Evolutionary conservation across 1,140 invertebrate species (phyloP).

Genomic region (Saxidomus purpurata): DNA sequence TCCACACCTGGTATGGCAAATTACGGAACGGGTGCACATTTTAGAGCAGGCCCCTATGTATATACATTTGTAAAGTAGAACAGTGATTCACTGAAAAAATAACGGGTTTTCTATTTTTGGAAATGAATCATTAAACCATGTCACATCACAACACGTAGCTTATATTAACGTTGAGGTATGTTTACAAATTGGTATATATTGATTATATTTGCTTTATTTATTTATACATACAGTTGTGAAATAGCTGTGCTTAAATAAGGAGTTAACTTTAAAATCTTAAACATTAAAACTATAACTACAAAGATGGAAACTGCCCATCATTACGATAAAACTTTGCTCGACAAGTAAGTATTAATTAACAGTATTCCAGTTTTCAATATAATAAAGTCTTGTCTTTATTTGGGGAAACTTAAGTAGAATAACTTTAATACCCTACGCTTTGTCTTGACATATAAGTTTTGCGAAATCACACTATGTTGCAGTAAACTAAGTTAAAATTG

Average conservation of each 20-base stretch:
- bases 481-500: too few species aligned
- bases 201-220: not conserved
- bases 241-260: not conserved
- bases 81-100: too few species aligned
- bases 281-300: not conserved
- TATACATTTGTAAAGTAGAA: too few species aligned
- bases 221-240: not conserved
- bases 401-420: too few species aligned
- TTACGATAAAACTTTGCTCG: not conserved
- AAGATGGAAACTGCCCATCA: not conserved
- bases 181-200: constrained; percentile 6
- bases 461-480: too few species aligned
- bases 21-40: too few species aligned
- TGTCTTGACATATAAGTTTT: too few species aligned
- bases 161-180: not conserved
- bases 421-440: too few species aligned
- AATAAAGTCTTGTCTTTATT: too few species aligned
- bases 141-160: constrained; percentile 12
- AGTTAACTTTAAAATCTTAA: not conserved
- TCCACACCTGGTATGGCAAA: too few species aligned
- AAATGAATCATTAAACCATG: not conserved
- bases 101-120: constrained; percentile 29
- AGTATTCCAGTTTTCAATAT: too few species aligned
- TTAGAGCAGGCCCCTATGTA: too few species aligned
- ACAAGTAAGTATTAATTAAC: constrained; percentile 11